Base-by-base conservation (phyloP, 2,797 vertebrate genomes). In the Sorex maritimensis region DNA sequence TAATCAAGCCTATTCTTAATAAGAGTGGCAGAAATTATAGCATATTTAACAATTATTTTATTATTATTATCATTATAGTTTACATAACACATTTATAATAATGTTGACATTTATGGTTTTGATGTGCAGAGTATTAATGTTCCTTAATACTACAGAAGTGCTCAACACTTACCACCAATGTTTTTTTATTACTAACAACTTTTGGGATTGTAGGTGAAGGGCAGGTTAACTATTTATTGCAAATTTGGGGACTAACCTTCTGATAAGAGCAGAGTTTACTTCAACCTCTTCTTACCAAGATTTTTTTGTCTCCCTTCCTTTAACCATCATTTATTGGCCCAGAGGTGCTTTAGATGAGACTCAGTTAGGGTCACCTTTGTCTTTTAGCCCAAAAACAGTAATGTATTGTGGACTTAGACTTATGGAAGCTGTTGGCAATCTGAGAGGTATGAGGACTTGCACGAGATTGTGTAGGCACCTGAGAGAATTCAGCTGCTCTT, bases 1-100 rank as follows among this genome's bases (percentile, higher is more conserved):
- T 10, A 92, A 89, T 69, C 28, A 52, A 52, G 30, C 41, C 21
- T 46, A 21, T 93, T 71, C 2, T n/a, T 91, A 38, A 58, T 71
- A 30, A 58, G 9, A 26, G 0, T 34, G 17, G 26, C n/a, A 58
- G 82, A 86, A 88, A 88, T 92, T 79, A 41, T 73, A 85, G 46
- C 2, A 67, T 81, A 67, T 61, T 61, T 61, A 61, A 19, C 5
- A 15, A 58, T 58, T 58, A 58, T 19, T 61, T 61, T 61, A 21
- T 58, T 21, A 19, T 58, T 61, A 61, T 61, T 19, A 61, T 61
- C 5, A 21, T 61, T 61, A 61, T 19, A 61, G 58, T 19, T 61
- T 61, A 61, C 4, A 23, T 61, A 61, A 61, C 6, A 61, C 58
- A 61, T 61, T 19, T 21, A 61, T 23, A 61, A 61, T 61, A 5